These are phyloP conservation scores for Hestina assimilis DNA, from an alignment of 1,140 invertebrate species.

Conservation along the genomic window DNA sequence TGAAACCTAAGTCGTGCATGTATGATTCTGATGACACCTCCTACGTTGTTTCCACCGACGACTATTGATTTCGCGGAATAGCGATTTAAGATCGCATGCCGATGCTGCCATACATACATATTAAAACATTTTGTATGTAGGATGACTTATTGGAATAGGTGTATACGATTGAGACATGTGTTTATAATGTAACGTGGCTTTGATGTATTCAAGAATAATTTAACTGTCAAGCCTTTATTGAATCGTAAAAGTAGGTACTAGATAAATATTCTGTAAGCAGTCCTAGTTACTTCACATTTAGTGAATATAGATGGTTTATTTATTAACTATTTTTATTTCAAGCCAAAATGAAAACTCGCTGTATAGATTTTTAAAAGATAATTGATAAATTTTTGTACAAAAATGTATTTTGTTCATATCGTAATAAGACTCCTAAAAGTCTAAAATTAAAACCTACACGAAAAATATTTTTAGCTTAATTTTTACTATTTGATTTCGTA, in stretches of 20 bases:
- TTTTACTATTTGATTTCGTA: no score
- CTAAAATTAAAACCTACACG: no score
- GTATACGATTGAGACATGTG: constrained; percentile 20
- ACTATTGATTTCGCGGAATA: constrained; percentile 30
- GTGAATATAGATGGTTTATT: neutral
- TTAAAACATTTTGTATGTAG: constrained; percentile 17
- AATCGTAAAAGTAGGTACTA: constrained; percentile 13
- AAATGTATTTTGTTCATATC: no score
- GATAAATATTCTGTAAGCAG: neutral
- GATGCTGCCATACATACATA: constrained; percentile 11
- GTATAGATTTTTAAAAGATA: no score
- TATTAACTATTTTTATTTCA: no score
- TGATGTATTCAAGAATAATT: constrained; percentile 17
- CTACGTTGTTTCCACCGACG: constrained; percentile 26
- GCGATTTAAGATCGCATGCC: constrained; percentile 30
- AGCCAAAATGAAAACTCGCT: no score
- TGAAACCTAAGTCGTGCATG: constrained; percentile 26
- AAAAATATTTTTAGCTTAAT: no score
- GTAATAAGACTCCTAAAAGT: no score
- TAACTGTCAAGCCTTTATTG: constrained; percentile 11
- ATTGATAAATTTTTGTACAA: no score
- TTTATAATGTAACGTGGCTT: constrained; percentile 3
- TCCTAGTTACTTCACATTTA: neutral
- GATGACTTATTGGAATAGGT: constrained; percentile 36
- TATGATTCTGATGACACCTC: constrained; percentile 24